phyloP scores from a whole-genome alignment of 2,797 vertebrate genomes.

The Phataginus tetradactyla region DNA sequence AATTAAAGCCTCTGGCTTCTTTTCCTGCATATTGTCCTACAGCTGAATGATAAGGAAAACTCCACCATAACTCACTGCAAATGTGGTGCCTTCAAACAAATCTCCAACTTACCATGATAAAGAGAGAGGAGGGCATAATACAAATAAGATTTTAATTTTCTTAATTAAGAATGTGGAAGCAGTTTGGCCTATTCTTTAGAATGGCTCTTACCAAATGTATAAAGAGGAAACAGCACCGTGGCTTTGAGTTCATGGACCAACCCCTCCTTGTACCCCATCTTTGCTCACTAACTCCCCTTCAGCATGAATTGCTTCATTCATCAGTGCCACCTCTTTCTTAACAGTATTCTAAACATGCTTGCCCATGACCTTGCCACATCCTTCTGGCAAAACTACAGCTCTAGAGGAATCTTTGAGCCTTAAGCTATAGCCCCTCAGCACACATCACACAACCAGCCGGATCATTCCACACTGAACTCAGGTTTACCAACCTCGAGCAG shows the following conservation, averaged over 20 bases:
- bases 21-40: slow-evolving; percentile 35
- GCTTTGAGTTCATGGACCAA: not conserved
- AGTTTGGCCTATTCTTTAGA: not conserved
- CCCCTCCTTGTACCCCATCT: not conserved
- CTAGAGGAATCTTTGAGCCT: not conserved
- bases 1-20: slow-evolving; percentile 65
- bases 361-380: not conserved
- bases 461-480: not conserved
- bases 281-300: not conserved
- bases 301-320: not conserved
- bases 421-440: not conserved
- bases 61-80: not conserved
- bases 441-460: not conserved
- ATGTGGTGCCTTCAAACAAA: slow-evolving; percentile 2
- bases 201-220: not conserved
- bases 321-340: not conserved
- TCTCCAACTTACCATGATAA: not conserved
- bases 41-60: slow-evolving; percentile 23
- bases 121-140: not conserved
- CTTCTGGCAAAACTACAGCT: not conserved
- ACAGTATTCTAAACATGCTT: not conserved
- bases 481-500: not conserved
- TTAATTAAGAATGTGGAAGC: not conserved
- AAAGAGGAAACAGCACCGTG: not conserved
- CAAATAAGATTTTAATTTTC: slow-evolving; percentile 16